A percentile compares a stretch with the other conserved stretches of the same genome.
phyloP scores from a whole-genome alignment of 1,140 invertebrate genomes.

The Heterodera carotae region DNA sequence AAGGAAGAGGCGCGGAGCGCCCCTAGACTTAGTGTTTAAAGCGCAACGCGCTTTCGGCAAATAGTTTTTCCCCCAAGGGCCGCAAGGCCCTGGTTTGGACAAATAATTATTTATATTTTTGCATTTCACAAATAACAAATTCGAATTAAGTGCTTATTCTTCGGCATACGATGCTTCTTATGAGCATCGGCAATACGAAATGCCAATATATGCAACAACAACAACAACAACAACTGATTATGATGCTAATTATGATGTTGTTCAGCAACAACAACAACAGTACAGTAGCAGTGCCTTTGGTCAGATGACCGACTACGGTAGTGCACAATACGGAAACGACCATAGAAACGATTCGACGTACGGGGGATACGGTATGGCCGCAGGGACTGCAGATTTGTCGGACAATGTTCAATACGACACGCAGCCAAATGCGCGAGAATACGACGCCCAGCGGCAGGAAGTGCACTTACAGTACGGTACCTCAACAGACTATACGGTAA shows the following conservation, averaged over 20 bases:
- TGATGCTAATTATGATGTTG: neutral
- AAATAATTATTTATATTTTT: too few relatives aligned
- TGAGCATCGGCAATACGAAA: too few relatives aligned
- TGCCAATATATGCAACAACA: too few relatives aligned
- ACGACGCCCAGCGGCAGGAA: neutral
- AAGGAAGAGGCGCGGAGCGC: too few relatives aligned
- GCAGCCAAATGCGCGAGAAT: neutral
- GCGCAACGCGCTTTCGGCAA: too few relatives aligned
- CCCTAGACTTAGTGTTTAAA: too few relatives aligned
- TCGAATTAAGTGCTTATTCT: too few relatives aligned
- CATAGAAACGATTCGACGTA: neutral
- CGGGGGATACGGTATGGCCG: neutral
- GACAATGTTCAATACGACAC: neutral
- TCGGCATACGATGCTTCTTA: too few relatives aligned
- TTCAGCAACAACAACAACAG: conserved; percentile 6
- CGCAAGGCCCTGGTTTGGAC: too few relatives aligned
- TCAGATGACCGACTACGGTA: neutral
- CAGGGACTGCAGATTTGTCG: neutral
- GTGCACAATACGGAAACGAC: neutral
- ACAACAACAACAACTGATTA: neutral
- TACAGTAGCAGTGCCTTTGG: neutral
- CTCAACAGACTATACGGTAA: neutral
- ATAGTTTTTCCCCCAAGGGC: too few relatives aligned
- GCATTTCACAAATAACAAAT: too few relatives aligned
- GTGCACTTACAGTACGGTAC: neutral